Percentiles rank a stretch among this genome's conserved stretches.
These are phyloP conservation scores for Hirudo medicinalis DNA, from an alignment of 1,140 invertebrate genomes.

Conservation along the genomic window DNA sequence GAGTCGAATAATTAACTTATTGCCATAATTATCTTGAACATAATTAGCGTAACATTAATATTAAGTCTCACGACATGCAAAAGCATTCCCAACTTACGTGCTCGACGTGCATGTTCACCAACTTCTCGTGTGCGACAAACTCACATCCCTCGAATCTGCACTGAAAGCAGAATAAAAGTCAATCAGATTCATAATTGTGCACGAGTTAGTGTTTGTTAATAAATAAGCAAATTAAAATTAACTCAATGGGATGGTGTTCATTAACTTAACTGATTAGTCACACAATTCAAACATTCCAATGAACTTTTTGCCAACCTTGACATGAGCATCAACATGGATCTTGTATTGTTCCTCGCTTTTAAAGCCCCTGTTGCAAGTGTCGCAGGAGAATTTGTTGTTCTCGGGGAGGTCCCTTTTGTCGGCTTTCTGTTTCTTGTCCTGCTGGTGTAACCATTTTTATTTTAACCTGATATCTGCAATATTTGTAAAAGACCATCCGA, in stretches of 20 bases:
- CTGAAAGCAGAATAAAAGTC: constrained; percentile 29
- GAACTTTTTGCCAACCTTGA: constrained; percentile 25
- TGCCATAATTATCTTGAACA: too few species aligned
- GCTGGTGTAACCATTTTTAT: too few species aligned
- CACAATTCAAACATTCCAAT: not conserved
- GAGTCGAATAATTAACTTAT: constrained; percentile 3
- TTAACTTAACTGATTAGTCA: too few species aligned
- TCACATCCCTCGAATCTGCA: constrained; percentile 67
- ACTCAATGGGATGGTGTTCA: too few species aligned
- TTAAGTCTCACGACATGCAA: too few species aligned
- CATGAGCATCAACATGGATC: constrained; percentile 55
- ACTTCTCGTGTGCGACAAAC: constrained; percentile 60
- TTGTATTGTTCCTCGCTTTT: constrained; percentile 46
- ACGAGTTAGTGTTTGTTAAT: not conserved
- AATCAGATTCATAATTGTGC: not conserved
- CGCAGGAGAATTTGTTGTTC: constrained; percentile 47
- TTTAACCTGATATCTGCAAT: too few species aligned
- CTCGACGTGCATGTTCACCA: constrained; percentile 62
- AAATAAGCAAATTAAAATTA: not conserved
- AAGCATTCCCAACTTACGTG: constrained; percentile 40
- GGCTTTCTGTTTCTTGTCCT: constrained; percentile 29
- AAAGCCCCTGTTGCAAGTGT: constrained; percentile 62
- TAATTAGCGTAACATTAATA: not conserved
- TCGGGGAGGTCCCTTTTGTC: constrained; percentile 34
- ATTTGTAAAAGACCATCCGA: too few species aligned